A percentile compares a stretch with the other conserved stretches of the same genome.
Conservation (phyloP, 2,113 vertebrate genomes). For the Coryphaenoides rupestris region DNA sequence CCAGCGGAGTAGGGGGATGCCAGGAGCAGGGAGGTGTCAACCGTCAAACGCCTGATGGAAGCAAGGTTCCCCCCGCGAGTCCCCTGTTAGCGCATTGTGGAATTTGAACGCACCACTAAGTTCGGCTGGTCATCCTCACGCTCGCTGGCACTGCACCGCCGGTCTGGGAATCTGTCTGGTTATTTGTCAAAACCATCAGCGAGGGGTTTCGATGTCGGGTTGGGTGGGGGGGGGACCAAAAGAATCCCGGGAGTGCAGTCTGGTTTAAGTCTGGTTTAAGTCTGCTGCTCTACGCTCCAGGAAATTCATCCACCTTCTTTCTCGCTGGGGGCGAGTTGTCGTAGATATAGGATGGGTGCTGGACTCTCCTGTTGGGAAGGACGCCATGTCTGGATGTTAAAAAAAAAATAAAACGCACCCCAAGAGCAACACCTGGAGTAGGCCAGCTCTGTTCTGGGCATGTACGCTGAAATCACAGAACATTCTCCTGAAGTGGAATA, state of each 20-base stretch:
- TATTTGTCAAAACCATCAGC: slow-evolving; percentile 47
- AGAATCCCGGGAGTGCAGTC: slow-evolving; percentile 16
- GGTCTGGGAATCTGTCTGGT: slow-evolving; percentile 3
- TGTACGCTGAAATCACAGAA: slow-evolving; percentile 28
- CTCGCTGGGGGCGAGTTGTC: no score
- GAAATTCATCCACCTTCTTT: slow-evolving; percentile 40
- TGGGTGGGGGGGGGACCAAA: no score
- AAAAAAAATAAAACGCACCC: background rate
- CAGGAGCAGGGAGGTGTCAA: no score
- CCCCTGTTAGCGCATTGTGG: no score
- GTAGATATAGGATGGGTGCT: slow-evolving; percentile 14
- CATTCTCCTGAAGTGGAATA: slow-evolving; percentile 7
- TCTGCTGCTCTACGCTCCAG: slow-evolving; percentile 40
- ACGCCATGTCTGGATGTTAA: background rate
- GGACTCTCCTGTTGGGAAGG: slow-evolving; percentile 9
- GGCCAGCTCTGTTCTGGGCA: background rate
- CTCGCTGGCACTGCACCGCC: no score
- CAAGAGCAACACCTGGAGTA: background rate
- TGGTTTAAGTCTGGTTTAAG: slow-evolving; percentile 48
- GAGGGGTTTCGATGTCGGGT: background rate
- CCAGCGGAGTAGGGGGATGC: no score
- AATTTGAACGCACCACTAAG: no score
- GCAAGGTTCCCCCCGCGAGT: no score
- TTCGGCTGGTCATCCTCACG: no score
- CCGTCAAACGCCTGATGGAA: no score